Evolutionary conservation across 2,113 vertebrate species (phyloP), one percentile per base, ranked within the genome.

Genomic region (Platanista minor): DNA sequence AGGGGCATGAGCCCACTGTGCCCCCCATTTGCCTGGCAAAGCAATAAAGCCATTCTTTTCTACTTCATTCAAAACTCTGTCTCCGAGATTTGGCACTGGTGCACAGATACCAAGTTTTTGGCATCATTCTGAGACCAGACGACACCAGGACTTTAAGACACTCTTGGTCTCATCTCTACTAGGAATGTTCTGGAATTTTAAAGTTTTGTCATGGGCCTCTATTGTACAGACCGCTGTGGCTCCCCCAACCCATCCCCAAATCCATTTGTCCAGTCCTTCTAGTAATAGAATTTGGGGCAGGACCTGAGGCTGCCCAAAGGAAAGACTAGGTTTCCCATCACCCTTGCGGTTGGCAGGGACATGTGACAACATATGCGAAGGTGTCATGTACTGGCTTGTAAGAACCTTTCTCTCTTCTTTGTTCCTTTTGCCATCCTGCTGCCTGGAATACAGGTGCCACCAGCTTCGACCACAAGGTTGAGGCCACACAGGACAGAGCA

Each of bases 131-230:
- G 62, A 54, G 27, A n/a, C 13, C 78, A 88, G 64, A 52, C 8
- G 25, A 54, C 27, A 69, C 12, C 15, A 43, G 5, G 27, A 33
- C 69, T 67, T 69, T 54, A 15, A 39, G 54, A 54, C 67, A 46
- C 33, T 33, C 69, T 43, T 57, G 46, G 39, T 27, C 57, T 85
- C 18, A 12, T 66, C 13, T 72, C 57, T 21, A 10, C 25, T 27
- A 72, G 17, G 84, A 85, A 88, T 36, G 78, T 86, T 85, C 80
- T 82, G 15, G 85, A 86, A 54, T 62, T 52, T 82, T 61, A 29
- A 64, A 91, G 59, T 46, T 82, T 81, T 93, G 39, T 69, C 15
- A 1, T 0, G 5, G 13, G n/a, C 59, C 21, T 83, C 43, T 39
- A 6, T 49, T 31, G 25, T 17, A 39, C 18, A 57, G 21, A 49